Evolutionary conservation across 2,113 vertebrate genomes (phyloP), one percentile per base, ranked within the genome.

Genomic region (Platichthys flesus): DNA sequence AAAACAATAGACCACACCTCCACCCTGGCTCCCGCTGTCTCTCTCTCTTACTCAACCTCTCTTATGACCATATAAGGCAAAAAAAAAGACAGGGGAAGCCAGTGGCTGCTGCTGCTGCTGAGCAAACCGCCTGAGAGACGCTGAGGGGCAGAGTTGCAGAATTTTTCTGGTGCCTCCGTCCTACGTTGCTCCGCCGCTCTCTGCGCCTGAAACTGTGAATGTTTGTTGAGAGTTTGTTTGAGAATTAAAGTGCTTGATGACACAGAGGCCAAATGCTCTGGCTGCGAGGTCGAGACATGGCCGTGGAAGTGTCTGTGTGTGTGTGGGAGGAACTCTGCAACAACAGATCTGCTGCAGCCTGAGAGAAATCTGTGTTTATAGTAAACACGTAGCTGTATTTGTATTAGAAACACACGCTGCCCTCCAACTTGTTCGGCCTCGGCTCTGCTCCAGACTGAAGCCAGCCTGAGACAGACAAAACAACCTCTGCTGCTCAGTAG

Each of bases 21-120:
- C 89, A 45, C 82, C 73, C 84, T 82, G 58, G 23, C 84, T 78
- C 84, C 47, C 60, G 21, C 82, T 71, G 56, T 73, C 77, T 69
- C 74, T 81, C 83, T 81, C 83, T 84, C 80, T 90, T 65, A 76
- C 90, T 91, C 85, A 77, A 85, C 89, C 81, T 80, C 84, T 93
- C 91, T 91, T 89, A 81, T 94, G 92, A 93, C 94, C 94, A 93
- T 95, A 94, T 93, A 95, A 93, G 94, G 94, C 84, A 90, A 94
- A 90, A 93, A 93, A 91, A 93, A 92, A 91, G 85, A 70, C 85
- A 82, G 76, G 85, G 85, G 88, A 90, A 92, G 89, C 86, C 86
- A 88, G 86, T 61, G 70, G 76, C 75, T 70, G 83, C 82, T 85
- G 87, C 72, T 79, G 84, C 82, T 87, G 87, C 83, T 88, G 84